Conservation (phyloP, 2,113 vertebrate genomes). For the Reinhardtius hippoglossoides region DNA sequence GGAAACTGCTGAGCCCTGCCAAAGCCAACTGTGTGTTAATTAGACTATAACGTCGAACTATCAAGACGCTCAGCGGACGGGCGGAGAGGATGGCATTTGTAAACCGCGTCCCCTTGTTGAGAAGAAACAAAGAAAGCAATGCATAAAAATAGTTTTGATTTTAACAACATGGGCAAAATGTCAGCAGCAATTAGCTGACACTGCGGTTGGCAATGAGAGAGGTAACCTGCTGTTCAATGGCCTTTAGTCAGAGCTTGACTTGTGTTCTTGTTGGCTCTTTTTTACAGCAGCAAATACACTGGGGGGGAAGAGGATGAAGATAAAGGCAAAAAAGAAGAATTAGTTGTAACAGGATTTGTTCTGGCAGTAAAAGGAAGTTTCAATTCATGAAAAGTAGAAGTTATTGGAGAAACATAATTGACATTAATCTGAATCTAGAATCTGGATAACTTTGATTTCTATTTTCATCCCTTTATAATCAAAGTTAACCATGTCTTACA, state of each 20-base stretch:
- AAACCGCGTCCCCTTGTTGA: conserved; percentile 50
- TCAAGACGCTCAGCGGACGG: conserved; percentile 62
- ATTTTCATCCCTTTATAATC: too few species aligned
- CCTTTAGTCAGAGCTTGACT: conserved; percentile 61
- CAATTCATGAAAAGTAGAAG: too few species aligned
- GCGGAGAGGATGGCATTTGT: conserved; percentile 77
- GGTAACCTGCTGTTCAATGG: conserved; percentile 80
- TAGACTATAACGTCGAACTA: conserved; percentile 60
- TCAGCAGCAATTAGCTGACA: conserved; percentile 84
- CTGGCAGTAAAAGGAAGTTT: neutral
- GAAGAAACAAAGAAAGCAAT: conserved; percentile 71
- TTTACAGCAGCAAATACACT: conserved; percentile 48
- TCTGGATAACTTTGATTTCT: too few species aligned
- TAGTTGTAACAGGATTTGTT: neutral
- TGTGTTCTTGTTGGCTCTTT: conserved; percentile 66
- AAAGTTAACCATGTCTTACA: too few species aligned
- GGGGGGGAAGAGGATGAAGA: neutral
- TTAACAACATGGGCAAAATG: conserved; percentile 80
- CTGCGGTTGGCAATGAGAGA: conserved; percentile 66
- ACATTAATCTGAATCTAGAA: too few species aligned
- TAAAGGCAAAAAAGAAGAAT: neutral
- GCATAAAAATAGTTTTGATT: conserved; percentile 74
- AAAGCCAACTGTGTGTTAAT: conserved; percentile 68
- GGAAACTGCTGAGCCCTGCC: conserved; percentile 60
- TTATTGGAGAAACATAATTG: neutral